phyloP scores from a whole-genome alignment of 2,888 invertebrate genomes.

The Coronaproctus castanopsis region DNA sequence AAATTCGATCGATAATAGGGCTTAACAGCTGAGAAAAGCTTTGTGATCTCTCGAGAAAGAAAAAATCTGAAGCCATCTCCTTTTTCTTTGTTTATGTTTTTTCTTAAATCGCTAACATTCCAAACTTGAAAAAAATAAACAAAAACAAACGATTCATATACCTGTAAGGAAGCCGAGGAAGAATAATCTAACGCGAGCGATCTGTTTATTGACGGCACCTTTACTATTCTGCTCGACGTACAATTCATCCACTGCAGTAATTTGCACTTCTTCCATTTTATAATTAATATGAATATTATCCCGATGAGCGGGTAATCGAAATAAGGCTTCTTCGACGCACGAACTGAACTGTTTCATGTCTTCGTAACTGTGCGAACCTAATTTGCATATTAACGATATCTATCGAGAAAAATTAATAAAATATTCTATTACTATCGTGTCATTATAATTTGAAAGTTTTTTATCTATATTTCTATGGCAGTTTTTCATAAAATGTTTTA shows the following conservation, averaged over 20 bases:
- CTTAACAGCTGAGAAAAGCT: too few relatives aligned
- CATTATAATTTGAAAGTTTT: too few relatives aligned
- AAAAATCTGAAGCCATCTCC: too few relatives aligned
- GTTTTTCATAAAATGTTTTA: too few relatives aligned
- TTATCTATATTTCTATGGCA: too few relatives aligned
- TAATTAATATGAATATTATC: constrained; percentile 66
- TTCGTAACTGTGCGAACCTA: constrained; percentile 73
- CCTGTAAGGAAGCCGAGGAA: constrained; percentile 89
- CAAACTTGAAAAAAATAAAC: too few relatives aligned
- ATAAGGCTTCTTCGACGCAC: constrained; percentile 81
- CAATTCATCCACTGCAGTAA: constrained; percentile 79
- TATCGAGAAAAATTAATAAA: constrained; percentile 25
- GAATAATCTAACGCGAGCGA: constrained; percentile 84
- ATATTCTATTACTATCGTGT: too few relatives aligned
- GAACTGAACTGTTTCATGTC: constrained; percentile 81
- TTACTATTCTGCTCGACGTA: constrained; percentile 71
- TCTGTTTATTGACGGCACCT: constrained; percentile 68
- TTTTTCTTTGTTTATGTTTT: too few relatives aligned
- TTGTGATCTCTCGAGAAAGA: too few relatives aligned
- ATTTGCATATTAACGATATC: constrained; percentile 85
- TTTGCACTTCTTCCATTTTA: constrained; percentile 90
- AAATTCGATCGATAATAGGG: too few relatives aligned
- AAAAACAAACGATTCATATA: too few relatives aligned
- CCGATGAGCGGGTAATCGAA: constrained; percentile 60
- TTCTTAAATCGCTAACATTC: too few relatives aligned